phyloP scores from a whole-genome alignment of 2,113 vertebrate species.

The Rhinolophus sinicus region DNA sequence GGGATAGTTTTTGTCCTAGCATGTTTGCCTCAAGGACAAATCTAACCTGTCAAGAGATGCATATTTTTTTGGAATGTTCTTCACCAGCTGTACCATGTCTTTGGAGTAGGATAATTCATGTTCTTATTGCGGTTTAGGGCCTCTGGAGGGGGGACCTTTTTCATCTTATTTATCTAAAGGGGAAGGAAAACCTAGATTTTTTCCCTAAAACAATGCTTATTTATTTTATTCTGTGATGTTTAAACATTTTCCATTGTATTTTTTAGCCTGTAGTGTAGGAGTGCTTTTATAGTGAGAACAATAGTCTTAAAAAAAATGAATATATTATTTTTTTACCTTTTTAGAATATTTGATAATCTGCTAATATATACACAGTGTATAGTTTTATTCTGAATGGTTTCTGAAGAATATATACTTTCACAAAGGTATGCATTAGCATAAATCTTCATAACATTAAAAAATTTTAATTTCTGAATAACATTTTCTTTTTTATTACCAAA shows the following conservation, averaged over 20 bases:
- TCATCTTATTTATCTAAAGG: conserved; percentile 49
- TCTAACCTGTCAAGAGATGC: neutral
- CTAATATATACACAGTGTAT: neutral
- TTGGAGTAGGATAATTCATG: neutral
- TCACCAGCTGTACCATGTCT: neutral
- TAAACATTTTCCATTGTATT: conserved; percentile 19
- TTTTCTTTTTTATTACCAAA: neutral
- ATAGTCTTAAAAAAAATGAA: conserved; percentile 28
- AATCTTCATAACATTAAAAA: neutral
- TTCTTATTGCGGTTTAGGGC: neutral
- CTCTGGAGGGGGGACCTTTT: neutral
- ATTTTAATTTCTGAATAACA: neutral
- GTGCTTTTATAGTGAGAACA: neutral
- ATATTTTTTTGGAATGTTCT: conserved; percentile 56
- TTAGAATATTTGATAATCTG: conserved; percentile 15
- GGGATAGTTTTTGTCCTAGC: conserved; percentile 26
- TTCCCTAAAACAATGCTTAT: conserved; percentile 30
- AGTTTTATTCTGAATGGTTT: neutral
- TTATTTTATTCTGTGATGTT: conserved; percentile 1
- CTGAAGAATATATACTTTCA: conserved; percentile 17
- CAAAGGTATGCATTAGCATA: neutral
- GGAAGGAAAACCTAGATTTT: neutral
- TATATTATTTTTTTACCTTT: neutral
- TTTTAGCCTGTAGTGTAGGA: conserved; percentile 1
- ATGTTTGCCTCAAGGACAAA: conserved; percentile 24